Evolutionary conservation across 2,888 invertebrate species (phyloP).

Genomic region (Exephanes ischioxanthus): DNA sequence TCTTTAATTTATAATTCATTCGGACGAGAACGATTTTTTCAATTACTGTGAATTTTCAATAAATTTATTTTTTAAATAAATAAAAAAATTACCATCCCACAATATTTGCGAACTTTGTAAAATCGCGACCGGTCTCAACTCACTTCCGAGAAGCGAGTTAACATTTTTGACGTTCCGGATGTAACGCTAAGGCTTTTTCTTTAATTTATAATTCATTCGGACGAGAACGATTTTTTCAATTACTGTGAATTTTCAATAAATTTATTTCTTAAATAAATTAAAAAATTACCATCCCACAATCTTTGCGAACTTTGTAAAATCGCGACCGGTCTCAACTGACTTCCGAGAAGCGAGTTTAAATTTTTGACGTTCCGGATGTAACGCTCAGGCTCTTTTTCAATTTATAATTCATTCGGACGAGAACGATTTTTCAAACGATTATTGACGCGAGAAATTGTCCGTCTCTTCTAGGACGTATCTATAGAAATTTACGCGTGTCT

Average conservation of each 20-base stretch:
- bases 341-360: background rate
- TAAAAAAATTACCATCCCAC: background rate
- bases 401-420: too few species aligned
- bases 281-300: background rate
- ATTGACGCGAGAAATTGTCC: background rate
- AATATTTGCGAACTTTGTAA: background rate
- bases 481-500: background rate
- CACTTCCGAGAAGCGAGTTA: background rate
- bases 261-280: background rate
- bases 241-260: conserved; percentile 2
- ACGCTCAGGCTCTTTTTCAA: too few species aligned
- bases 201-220: too few species aligned
- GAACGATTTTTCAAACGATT: background rate
- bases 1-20: too few species aligned
- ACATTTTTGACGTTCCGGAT: background rate
- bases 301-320: background rate
- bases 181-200: too few species aligned
- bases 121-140: too few species aligned
- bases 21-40: background rate
- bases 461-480: background rate
- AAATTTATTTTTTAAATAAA: conserved; percentile 1
- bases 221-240: background rate
- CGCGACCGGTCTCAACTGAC: background rate
- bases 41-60: background rate
- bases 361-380: background rate